Percentiles rank a stretch among this genome's conserved stretches.
These are phyloP conservation scores for Plebejus melissa DNA, from an alignment of 2,888 invertebrate genomes.

Conservation along the genomic window DNA sequence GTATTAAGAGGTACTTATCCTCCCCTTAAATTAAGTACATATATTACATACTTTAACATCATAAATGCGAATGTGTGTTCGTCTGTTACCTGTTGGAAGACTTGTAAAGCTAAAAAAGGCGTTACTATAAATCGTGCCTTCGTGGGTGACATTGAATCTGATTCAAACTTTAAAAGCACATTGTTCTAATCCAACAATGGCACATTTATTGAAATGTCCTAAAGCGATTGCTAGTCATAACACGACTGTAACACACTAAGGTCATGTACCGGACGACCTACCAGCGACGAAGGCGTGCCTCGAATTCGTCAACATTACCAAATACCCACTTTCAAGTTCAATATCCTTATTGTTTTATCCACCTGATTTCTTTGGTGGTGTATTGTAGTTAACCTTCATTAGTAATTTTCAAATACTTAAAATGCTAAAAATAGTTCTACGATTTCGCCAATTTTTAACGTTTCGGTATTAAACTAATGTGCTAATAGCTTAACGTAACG, in stretches of 20 bases:
- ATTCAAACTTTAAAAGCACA: not conserved
- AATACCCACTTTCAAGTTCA: constrained; percentile 33
- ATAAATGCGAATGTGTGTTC: too few relatives aligned
- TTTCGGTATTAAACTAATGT: not conserved
- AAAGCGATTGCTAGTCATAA: constrained; percentile 19
- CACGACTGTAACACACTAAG: constrained; percentile 43
- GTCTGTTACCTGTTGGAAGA: not conserved
- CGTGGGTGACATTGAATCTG: not conserved
- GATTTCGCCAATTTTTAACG: not conserved
- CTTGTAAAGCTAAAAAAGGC: not conserved
- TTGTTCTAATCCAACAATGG: not conserved
- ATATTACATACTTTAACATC: too few relatives aligned
- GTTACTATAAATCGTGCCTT: not conserved
- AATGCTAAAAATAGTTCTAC: not conserved
- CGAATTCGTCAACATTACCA: constrained; percentile 42
- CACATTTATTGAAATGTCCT: constrained; percentile 7
- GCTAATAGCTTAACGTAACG: constrained; percentile 13
- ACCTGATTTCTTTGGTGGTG: not conserved
- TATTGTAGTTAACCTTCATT: not conserved
- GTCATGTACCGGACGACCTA: constrained; percentile 44
- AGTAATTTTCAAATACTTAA: not conserved
- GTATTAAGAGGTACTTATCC: not conserved
- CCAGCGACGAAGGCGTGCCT: constrained; percentile 44
- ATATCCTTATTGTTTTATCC: not conserved
- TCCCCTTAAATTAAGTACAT: too few relatives aligned